Conservation (phyloP, 2,113 vertebrate species). For the Brachypodius melanocephalos region DNA sequence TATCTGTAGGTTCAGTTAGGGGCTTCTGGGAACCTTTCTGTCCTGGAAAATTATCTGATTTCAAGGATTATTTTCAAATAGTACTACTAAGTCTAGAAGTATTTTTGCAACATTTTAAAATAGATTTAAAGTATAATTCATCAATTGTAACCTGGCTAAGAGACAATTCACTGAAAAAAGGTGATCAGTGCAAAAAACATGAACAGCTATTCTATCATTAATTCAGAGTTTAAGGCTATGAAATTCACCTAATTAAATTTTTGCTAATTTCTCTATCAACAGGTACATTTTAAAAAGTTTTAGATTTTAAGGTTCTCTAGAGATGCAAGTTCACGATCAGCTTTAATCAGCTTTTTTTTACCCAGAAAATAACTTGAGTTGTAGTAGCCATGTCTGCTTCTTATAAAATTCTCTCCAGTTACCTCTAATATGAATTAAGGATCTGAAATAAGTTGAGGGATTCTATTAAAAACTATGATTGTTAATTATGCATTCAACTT, state of each 20-base stretch:
- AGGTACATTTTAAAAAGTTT: neutral
- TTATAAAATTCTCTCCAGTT: neutral
- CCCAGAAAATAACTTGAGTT: neutral
- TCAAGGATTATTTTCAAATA: neutral
- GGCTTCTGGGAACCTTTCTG: neutral
- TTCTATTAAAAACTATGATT: neutral
- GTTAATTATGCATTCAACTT: neutral
- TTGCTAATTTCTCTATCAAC: neutral
- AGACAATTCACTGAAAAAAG: neutral
- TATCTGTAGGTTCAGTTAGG: neutral
- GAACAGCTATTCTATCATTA: neutral
- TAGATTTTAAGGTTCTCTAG: neutral
- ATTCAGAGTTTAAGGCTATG: neutral
- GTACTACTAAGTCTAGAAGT: neutral
- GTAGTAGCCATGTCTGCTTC: neutral
- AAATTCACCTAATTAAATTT: neutral
- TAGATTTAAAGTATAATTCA: neutral
- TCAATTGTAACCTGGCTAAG: neutral
- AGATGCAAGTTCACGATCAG: neutral
- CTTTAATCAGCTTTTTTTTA: neutral
- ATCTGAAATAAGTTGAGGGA: neutral
- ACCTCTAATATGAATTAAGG: neutral
- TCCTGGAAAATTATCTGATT: neutral
- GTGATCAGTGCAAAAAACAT: neutral
- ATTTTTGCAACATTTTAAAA: neutral